Base-by-base conservation (phyloP, 2,113 vertebrate species). In the Oncorhynchus tshawytscha region DNA sequence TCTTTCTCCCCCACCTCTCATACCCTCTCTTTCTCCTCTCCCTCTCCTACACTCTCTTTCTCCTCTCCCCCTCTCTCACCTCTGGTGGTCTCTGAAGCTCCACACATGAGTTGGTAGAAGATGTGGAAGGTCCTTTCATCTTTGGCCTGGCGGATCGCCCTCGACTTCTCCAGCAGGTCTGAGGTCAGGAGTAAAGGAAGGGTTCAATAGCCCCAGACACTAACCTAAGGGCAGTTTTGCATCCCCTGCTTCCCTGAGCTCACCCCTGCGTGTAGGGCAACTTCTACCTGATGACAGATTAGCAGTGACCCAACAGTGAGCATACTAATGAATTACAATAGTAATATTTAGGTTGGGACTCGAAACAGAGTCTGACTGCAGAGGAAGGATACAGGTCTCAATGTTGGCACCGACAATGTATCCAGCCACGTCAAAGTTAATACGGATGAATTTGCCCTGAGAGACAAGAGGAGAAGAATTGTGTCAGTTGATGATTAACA, bases 151-250 rank as follows among this genome's bases (percentile, higher is more conserved):
- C 96, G 94, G 79, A 95, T 95, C 73, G 95, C 96, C 67, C 96
- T 84, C 0, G 96, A 97, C 88, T 97, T 97, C 88, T 97, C 96
- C 86, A 97, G 88, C 81, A 97, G 94, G 88, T 96, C 95, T 96
- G 81, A 77, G 81, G 65, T 76, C 16, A 25, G 2, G 1, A 24
- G 90, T 95, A 84, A 95, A 89, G 90, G 90, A 74, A 15, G 73
- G 51, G 11, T 59, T 54, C 51, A 54, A 54, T 54, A 54, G 51
- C 51, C 16, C 51, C 51, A 54, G 51, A 54, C 51, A 54, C 51
- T 18, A 18, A 54, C 4, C 51, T 16, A 13, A 16, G 16, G 16
- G 3, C 16, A 54, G 13, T 54, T 54, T 54, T 54, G 51, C 51
- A 54, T 18, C 51, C 51, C 16, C 15, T 54, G 16, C 15, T 54